A percentile compares a stretch with the other conserved stretches of the same genome.
Conservation (phyloP, 2,113 vertebrate species). For the Hipposideros armiger region DNA sequence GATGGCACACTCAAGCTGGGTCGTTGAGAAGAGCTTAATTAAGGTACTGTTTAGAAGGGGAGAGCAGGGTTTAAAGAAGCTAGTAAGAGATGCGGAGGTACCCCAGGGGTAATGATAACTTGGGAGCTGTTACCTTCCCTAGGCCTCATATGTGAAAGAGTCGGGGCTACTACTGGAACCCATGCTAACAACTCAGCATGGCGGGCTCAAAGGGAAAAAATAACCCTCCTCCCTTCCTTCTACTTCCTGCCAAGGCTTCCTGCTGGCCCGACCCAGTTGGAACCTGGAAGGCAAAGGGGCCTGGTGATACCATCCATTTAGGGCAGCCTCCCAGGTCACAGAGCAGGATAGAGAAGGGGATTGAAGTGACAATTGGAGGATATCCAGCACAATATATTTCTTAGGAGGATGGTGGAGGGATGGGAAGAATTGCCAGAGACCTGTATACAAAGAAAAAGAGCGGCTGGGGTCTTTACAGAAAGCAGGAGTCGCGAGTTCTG, state of each 20-base stretch:
- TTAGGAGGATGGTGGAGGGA: not conserved
- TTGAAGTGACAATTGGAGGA: not conserved
- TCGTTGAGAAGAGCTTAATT: not conserved
- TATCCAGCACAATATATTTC: not conserved
- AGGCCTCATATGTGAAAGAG: not conserved
- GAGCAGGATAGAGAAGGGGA: not conserved
- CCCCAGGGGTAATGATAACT: not conserved
- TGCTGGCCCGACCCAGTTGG: not conserved
- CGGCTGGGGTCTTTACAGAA: not conserved
- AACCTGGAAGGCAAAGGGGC: not conserved
- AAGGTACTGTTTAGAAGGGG: not conserved
- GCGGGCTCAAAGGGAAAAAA: not conserved
- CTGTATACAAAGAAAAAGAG: not conserved
- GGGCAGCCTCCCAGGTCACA: not conserved
- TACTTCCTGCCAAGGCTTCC: not conserved
- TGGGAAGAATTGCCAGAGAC: not conserved
- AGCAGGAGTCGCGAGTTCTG: not conserved
- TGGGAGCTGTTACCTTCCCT: not conserved
- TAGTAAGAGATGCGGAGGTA: not conserved
- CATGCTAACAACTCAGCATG: not conserved
- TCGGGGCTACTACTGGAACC: not conserved
- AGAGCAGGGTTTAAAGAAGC: not conserved
- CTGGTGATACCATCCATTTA: not conserved
- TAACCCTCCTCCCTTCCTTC: not conserved
- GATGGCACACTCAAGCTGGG: not conserved